Percentiles rank a stretch among this genome's conserved stretches.
These are phyloP conservation scores for Leptopilina drosophilae DNA, from an alignment of 2,888 invertebrate genomes.

Conservation along the genomic window DNA sequence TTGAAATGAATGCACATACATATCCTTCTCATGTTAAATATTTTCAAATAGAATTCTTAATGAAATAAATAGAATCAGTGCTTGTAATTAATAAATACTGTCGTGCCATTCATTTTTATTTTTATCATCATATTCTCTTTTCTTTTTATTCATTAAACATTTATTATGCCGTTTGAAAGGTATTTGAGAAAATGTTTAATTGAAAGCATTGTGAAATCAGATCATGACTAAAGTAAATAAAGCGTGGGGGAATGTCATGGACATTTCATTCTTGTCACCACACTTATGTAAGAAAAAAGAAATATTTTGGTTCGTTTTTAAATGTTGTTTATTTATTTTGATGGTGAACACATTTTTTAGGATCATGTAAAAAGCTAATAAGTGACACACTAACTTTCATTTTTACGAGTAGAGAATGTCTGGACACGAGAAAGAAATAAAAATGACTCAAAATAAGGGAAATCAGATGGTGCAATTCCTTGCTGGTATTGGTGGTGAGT, in stretches of 20 bases:
- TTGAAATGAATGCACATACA: neutral
- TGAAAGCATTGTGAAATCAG: neutral
- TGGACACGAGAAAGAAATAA: neutral
- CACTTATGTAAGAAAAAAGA: neutral
- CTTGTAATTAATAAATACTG: too few species aligned
- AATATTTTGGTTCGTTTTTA: neutral
- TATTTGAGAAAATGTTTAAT: neutral
- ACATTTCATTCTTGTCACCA: neutral
- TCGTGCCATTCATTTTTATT: neutral
- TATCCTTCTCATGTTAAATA: neutral
- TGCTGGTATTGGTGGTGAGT: slow-evolving; percentile 20
- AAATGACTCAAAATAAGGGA: slow-evolving; percentile 14
- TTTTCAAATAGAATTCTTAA: neutral
- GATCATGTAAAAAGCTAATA: neutral
- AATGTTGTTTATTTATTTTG: too few species aligned
- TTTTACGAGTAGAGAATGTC: slow-evolving; percentile 6
- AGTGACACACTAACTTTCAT: neutral
- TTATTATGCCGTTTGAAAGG: too few species aligned
- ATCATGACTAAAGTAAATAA: slow-evolving; percentile 15
- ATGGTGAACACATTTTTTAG: neutral
- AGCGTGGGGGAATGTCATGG: slow-evolving; percentile 15
- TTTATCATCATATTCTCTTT: neutral
- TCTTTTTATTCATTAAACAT: too few species aligned
- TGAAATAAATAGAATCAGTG: too few species aligned
- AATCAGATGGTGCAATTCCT: neutral